These are phyloP conservation scores for Marmota flaviventris DNA, from an alignment of 2,113 vertebrate species.

Conservation along the genomic window DNA sequence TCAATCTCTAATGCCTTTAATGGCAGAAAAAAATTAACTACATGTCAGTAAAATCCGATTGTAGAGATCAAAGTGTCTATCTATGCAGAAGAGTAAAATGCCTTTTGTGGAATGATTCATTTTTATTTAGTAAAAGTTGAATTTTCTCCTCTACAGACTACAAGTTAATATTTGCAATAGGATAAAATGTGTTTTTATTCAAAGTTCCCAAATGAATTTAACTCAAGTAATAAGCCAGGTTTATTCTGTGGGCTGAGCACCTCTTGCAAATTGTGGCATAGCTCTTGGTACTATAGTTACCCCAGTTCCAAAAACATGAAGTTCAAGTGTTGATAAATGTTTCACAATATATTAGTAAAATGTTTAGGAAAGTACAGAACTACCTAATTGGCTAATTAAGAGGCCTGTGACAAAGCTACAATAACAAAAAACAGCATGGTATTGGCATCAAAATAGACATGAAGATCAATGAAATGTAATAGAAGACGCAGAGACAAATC, in stretches of 20 bases:
- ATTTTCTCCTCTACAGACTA: not conserved
- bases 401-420: not conserved
- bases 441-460: too few relatives aligned
- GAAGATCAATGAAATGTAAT: too few relatives aligned
- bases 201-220: not conserved
- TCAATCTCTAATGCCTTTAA: not conserved
- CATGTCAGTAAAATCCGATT: not conserved
- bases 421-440: too few relatives aligned
- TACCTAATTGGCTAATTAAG: not conserved
- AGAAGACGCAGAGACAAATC: too few relatives aligned
- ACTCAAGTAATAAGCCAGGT: not conserved
- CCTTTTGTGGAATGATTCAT: not conserved
- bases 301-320: not conserved
- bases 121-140: not conserved
- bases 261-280: not conserved
- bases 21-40: not conserved
- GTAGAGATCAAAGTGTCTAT: not conserved
- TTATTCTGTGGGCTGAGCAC: not conserved
- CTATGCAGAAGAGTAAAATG: not conserved
- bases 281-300: not conserved
- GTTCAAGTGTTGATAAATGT: not conserved
- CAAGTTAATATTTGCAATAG: not conserved
- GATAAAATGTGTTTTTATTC: not conserved
- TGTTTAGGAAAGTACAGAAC: not conserved
- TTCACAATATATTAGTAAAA: not conserved